Evolutionary conservation across 2,797 vertebrate genomes (phyloP), one percentile per base, ranked within the genome.

Genomic region (Epinephelus malabaricus): DNA sequence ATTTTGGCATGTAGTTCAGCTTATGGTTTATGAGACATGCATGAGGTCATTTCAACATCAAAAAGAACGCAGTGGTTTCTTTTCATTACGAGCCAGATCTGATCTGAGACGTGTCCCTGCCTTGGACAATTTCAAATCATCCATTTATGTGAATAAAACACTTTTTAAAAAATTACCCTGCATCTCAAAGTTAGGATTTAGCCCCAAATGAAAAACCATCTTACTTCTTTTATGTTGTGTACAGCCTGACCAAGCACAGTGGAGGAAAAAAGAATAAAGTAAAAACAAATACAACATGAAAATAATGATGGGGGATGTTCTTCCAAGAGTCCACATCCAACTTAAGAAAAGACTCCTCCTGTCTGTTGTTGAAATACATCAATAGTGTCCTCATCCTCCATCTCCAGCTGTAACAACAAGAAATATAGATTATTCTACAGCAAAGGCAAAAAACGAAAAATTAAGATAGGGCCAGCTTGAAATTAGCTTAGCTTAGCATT

Each of bases 341-440:
- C 77, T 93, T 93, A 94, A 79, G 89, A 96, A 76, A 87, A 89
- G 5, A 30, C 53, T 85, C 98, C 97, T 82, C 97, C 98, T 0
- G 97, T 98, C 95, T 99, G 98, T 96, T 98, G 97, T 83, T 98
- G 97, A 95, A 97, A 98, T 91, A 98, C 97, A 8, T 98, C 96
- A 0, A 98, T 98, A 67, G 95, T 98, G 94, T 98, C 97, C 84
- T 98, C 95, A 0, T 98, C 97, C 87, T 98, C 97, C 98, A 97
- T 98, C 95, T 98, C 97, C 94, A 99, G 94, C 98, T 99, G 92
- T 13, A 65, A 79, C 27, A 88, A 59, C 64, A 19, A 34, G 15
- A 25, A 5, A 54, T 21, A 6, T 2, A 55, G 19, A 53, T 58
- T 30, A 27, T 18, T 53, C 11, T 9, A 47, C 8, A 53, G 43